Percentiles rank a stretch among this genome's conserved stretches.
phyloP scores from a whole-genome alignment of 2,113 vertebrate genomes.

The Bos javanicus region DNA sequence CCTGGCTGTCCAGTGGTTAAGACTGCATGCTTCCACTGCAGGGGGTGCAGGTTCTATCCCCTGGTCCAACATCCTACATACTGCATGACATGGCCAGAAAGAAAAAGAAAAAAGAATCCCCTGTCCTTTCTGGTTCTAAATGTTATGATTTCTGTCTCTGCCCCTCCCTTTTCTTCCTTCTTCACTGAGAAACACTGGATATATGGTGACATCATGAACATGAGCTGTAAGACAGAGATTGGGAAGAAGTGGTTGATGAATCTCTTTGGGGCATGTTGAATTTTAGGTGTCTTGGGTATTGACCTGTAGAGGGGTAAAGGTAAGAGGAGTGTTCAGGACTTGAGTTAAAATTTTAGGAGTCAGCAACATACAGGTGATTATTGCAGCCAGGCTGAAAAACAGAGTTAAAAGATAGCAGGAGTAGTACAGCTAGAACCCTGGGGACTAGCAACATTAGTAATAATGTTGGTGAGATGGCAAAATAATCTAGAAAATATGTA shows the following conservation, averaged over 20 bases:
- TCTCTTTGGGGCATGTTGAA: background rate
- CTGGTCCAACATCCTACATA: background rate
- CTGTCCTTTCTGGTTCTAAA: background rate
- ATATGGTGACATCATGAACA: background rate
- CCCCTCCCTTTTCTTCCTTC: background rate
- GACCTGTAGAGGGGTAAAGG: background rate
- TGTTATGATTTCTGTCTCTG: background rate
- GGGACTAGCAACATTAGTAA: background rate
- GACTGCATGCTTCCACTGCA: background rate
- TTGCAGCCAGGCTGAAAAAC: background rate
- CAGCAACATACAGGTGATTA: background rate
- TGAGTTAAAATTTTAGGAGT: background rate
- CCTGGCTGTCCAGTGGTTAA: background rate
- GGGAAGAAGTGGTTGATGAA: background rate
- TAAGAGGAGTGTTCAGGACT: background rate
- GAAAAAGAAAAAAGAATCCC: background rate
- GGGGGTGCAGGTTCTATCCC: background rate
- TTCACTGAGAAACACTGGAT: background rate
- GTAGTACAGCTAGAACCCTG: background rate
- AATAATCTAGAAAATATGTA: background rate
- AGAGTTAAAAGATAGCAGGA: background rate
- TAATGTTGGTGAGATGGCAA: background rate
- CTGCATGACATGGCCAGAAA: background rate
- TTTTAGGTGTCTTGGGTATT: background rate
- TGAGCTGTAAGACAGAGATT: background rate